Base-by-base conservation (phyloP, 2,113 vertebrate species). In the Montifringilla adamsi region DNA sequence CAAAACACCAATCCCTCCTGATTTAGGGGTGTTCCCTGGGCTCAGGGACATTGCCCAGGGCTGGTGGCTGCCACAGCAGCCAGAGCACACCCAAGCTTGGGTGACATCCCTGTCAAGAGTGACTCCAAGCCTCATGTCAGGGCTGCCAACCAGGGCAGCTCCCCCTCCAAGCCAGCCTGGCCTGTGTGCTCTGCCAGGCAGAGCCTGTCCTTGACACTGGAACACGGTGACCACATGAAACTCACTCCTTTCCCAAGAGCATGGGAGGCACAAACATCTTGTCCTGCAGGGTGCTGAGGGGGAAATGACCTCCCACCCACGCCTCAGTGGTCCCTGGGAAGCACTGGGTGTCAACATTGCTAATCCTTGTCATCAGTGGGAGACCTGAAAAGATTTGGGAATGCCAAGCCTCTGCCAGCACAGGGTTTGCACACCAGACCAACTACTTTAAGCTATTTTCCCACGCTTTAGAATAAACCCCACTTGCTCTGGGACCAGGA, bases 141-240 rank as follows among this genome's bases (percentile, higher is more conserved):
- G 26, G 33, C 26, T 58, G n/a, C 20, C 28, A 88, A 10, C 20
- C 3, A 4, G 20, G 19, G 8, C 8, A 37, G 66, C n/a, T 93
- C 24, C 28, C 3, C 0, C 10, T 33, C 26, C 1, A 1, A 70
- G 26, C 37, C 81, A 89, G 58, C 30, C 53, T 2, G 2, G 50
- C 33, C 59, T 2, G 3, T 68, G 22, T 16, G 39, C 67, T 59
- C 47, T 72, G 70, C 56, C n/a, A 66, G 46, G 60, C 37, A 82
- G 43, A 78, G 46, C 43, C 2, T 0, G 0, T 35, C 81, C 73
- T 46, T 75, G 50, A 41, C 70, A 13, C 50, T 16, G 46, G 18
- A 4, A 75, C 56, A 3, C 0, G 0, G 24, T 58, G 47, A 41
- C 41, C n/a, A 46, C 52, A 64, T 0, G 1, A 59, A 76, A 47